These are phyloP conservation scores for Amiota mariae DNA, from an alignment of 2,888 invertebrate genomes.

Conservation along the genomic window DNA sequence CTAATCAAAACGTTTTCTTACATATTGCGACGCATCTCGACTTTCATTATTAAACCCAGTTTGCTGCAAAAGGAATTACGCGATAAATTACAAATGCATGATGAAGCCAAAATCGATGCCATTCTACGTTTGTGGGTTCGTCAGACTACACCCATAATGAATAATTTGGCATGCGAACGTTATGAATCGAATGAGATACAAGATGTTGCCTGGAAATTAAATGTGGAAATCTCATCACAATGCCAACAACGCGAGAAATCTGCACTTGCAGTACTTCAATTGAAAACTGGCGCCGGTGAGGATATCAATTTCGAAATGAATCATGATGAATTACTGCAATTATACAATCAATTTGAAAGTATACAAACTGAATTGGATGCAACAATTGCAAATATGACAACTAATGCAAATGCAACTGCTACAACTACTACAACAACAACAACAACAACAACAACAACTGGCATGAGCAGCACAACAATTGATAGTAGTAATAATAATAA, in stretches of 20 bases:
- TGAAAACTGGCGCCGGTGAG: constrained; percentile 72
- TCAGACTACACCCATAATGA: constrained; percentile 75
- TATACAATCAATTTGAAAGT: constrained; percentile 76
- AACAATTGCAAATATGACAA: constrained; percentile 57
- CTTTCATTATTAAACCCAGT: constrained; percentile 76
- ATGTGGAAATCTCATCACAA: constrained; percentile 75
- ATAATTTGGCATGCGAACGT: constrained; percentile 73
- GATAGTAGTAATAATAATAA: not conserved
- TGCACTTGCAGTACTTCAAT: constrained; percentile 75
- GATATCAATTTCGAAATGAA: constrained; percentile 75
- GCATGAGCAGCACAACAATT: not conserved
- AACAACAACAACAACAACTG: not conserved
- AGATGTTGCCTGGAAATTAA: constrained; percentile 76
- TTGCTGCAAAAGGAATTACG: constrained; percentile 74
- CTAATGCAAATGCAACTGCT: not conserved
- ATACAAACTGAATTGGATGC: constrained; percentile 74
- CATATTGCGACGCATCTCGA: constrained; percentile 75
- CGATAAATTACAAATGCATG: constrained; percentile 74
- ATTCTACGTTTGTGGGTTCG: constrained; percentile 76
- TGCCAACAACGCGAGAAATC: constrained; percentile 73
- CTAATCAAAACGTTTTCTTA: constrained; percentile 73
- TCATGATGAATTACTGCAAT: constrained; percentile 74
- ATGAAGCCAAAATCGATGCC: constrained; percentile 75
- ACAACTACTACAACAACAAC: not conserved
- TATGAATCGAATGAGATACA: constrained; percentile 74